Evolutionary conservation across 2,113 vertebrate species (phyloP), one percentile per base, ranked within the genome.

Genomic region (Apus apus): DNA sequence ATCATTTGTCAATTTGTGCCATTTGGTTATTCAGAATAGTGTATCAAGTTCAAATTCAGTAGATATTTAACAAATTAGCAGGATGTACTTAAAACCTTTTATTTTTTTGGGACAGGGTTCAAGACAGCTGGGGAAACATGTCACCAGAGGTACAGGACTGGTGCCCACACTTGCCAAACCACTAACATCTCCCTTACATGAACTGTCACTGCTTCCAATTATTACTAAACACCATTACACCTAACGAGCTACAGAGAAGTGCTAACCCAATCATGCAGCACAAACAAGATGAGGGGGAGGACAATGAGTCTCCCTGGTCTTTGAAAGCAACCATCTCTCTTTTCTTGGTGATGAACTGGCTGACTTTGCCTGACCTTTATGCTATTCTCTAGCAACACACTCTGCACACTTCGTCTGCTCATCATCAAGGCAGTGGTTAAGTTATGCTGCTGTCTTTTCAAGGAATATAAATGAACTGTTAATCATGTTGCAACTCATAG

Each of bases 141-240:
- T 71, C 71, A 43, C 29, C 67, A 86, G 72, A 76, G 21, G 50
- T 26, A 54, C 17, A 53, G 68, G 58, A 50, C 48, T 17, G 22
- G 57, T 0, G 5, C 26, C 30, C 0, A 0, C 1, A 3, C 20
- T 65, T 11, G 0, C 11, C 34, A 40, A 2, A 53, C 29, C 2
- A 1, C 32, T 38, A 32, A 16, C 4, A 1, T 13, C 50, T 61
- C 50, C 18, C 26, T 73, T 68, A 61, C 36, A 70, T 11, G 62
- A 40, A 27, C 62, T 88, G 61, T 29, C 71, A 32, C 45, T 34
- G 38, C 48, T 76, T 68, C 50, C 62, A 61, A 1, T 9, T 84
- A 71, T 21, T 80, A 73, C 68, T 81, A 81, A 91, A 57, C 18
- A 76, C 34, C 32, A 30, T 21, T 23, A 48, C 17, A 27, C 32